Evolutionary conservation across 1,140 invertebrate species (phyloP).

Genomic region (Dendrolimus kikuchii): DNA sequence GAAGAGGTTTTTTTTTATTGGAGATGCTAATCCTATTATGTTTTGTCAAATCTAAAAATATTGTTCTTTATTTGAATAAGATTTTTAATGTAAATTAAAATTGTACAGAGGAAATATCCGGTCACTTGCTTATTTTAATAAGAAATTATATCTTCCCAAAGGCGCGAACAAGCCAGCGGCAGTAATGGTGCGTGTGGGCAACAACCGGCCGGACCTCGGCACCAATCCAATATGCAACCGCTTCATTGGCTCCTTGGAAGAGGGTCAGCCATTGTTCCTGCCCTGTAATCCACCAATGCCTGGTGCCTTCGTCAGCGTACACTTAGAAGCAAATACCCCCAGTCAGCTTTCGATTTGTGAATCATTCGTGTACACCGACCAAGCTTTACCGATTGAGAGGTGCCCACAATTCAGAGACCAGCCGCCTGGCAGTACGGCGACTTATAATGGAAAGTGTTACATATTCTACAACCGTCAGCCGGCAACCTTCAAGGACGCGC

Average conservation of each 20-base stretch:
- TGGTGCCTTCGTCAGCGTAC: conserved; percentile 94
- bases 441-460: conserved; percentile 97
- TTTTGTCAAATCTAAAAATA: too few relatives aligned
- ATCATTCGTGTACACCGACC: conserved; percentile 95
- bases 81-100: too few relatives aligned
- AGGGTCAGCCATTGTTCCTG: conserved; percentile 92
- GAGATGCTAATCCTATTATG: too few relatives aligned
- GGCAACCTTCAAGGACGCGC: conserved; percentile 84
- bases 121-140: neutral
- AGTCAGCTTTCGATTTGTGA: conserved; percentile 93
- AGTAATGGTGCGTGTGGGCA: conserved; percentile 92
- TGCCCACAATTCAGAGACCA: conserved; percentile 95
- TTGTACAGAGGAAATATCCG: too few relatives aligned
- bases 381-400: conserved; percentile 93
- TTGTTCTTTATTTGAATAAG: too few relatives aligned
- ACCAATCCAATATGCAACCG: conserved; percentile 95
- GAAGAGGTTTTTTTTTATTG: too few relatives aligned
- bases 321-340: conserved; percentile 82
- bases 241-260: conserved; percentile 88
- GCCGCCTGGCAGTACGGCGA: conserved; percentile 91
- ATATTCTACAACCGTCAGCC: conserved; percentile 95
- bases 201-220: conserved; percentile 94
- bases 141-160: conserved; percentile 18
- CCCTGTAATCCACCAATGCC: conserved; percentile 97
- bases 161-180: conserved; percentile 80